A percentile compares a stretch with the other conserved stretches of the same genome.
These are phyloP conservation scores for Sciaenops ocellatus DNA, from an alignment of 2,797 vertebrate genomes.

Conservation along the genomic window DNA sequence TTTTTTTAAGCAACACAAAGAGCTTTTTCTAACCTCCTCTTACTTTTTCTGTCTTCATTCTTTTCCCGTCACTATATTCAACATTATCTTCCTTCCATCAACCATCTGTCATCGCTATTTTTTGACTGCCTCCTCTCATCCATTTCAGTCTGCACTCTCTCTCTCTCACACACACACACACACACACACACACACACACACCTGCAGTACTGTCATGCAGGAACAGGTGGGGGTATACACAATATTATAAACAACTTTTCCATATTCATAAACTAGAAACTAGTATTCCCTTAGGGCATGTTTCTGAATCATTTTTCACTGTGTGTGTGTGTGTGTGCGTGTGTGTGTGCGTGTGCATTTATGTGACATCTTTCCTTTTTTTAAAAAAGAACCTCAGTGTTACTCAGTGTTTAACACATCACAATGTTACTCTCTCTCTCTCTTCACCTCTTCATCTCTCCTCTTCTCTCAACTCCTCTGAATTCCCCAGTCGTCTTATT, in stretches of 20 bases:
- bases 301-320: slow-evolving; percentile 40
- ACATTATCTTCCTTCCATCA: slow-evolving; percentile 45
- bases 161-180: slow-evolving; percentile 2
- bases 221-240: slow-evolving; percentile 18
- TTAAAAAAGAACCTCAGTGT: slow-evolving; percentile 19
- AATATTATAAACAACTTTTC: slow-evolving; percentile 51
- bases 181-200: slow-evolving; percentile 17
- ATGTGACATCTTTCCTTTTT: slow-evolving; percentile 39
- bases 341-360: neutral
- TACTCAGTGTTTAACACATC: slow-evolving; percentile 44
- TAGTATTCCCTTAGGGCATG: slow-evolving; percentile 34
- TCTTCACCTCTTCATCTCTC: slow-evolving; percentile 39
- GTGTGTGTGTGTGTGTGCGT: neutral
- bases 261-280: slow-evolving; percentile 60
- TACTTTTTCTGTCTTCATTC: slow-evolving; percentile 23
- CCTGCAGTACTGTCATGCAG: slow-evolving; percentile 26
- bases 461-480: slow-evolving; percentile 32
- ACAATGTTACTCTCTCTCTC: slow-evolving; percentile 33
- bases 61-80: slow-evolving; percentile 41
- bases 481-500: slow-evolving; percentile 24
- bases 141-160: slow-evolving; percentile 4
- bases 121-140: slow-evolving; percentile 31
- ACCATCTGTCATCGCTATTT: slow-evolving; percentile 50
- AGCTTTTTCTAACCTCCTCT: slow-evolving; percentile 23
- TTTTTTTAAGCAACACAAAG: slow-evolving; percentile 16